Evolutionary conservation across 92 coral and sea anemone genomes (phyloP).

Genomic region (Zoanthus solanderi): DNA sequence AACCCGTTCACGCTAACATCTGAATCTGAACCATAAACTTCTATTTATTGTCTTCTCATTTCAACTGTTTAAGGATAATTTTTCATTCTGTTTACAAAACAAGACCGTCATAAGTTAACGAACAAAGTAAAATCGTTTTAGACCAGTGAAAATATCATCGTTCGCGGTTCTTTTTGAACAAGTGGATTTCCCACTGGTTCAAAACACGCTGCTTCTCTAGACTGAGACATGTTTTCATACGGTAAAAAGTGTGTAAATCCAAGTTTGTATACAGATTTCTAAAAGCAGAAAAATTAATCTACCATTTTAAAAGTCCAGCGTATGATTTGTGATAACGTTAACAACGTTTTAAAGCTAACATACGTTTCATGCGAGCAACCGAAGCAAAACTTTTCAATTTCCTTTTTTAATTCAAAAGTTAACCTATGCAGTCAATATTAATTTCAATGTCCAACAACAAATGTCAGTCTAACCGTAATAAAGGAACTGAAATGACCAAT

Average conservation of each 20-base stretch:
- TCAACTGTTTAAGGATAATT: neutral
- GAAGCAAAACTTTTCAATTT: neutral
- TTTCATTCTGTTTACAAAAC: neutral
- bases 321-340: neutral
- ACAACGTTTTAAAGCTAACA: neutral
- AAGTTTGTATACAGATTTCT: neutral
- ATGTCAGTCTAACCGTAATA: neutral
- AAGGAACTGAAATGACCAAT: neutral
- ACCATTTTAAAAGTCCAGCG: neutral
- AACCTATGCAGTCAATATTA: neutral
- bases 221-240: neutral
- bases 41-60: constrained; percentile 11
- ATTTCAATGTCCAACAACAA: neutral
- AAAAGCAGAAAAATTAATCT: neutral
- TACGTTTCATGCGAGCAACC: neutral
- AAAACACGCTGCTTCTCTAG: neutral
- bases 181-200: neutral
- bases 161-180: neutral
- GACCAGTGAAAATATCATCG: neutral
- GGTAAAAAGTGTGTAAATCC: neutral
- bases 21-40: constrained; percentile 4
- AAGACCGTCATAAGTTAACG: neutral
- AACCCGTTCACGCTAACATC: constrained; percentile 10
- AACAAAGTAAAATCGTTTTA: neutral
- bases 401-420: neutral